Evolutionary conservation across 53 echinoderm and acorn worm genomes (phyloP).

Genomic region (Holothuria scabra): DNA sequence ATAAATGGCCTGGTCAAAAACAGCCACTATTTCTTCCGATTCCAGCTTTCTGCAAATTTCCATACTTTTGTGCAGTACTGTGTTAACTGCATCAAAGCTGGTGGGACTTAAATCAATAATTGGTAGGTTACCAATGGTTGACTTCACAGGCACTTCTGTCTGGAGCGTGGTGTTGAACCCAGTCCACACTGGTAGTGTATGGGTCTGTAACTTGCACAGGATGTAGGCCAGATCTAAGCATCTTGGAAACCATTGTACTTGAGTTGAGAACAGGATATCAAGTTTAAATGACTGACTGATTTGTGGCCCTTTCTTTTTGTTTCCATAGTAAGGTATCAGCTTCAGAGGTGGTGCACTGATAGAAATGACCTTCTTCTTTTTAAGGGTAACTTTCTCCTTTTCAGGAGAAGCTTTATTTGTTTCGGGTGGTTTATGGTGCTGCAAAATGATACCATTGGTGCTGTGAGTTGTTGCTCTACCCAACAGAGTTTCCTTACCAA

Average conservation of each 20-base stretch:
- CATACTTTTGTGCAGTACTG: slow-evolving; percentile 45
- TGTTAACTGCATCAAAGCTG: slow-evolving; percentile 49
- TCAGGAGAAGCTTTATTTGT: not conserved
- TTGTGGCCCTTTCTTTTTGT: slow-evolving; percentile 45
- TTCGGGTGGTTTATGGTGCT: not conserved
- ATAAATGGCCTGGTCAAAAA: slow-evolving; percentile 74
- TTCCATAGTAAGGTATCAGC: slow-evolving; percentile 59
- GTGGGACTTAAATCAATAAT: slow-evolving; percentile 69
- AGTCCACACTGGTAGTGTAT: slow-evolving; percentile 62
- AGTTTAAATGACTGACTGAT: slow-evolving; percentile 33
- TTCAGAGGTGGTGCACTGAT: slow-evolving; percentile 53
- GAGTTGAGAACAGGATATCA: not conserved
- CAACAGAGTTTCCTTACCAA: slow-evolving; percentile 65
- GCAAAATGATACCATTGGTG: slow-evolving; percentile 67
- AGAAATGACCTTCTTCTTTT: slow-evolving; percentile 34
- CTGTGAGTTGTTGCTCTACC: slow-evolving; percentile 64
- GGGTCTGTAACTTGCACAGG: slow-evolving; percentile 42
- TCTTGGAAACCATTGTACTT: slow-evolving; percentile 18
- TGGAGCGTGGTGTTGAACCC: slow-evolving; percentile 51
- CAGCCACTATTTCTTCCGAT: slow-evolving; percentile 49
- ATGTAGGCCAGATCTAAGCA: slow-evolving; percentile 38
- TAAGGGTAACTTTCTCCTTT: not conserved
- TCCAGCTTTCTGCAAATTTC: slow-evolving; percentile 44
- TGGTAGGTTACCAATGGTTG: slow-evolving; percentile 41
- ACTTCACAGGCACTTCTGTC: slow-evolving; percentile 27